Percentiles rank a stretch among this genome's conserved stretches.
Evolutionary conservation across 1,140 invertebrate species (phyloP).

Genomic region (Apis laboriosa): DNA sequence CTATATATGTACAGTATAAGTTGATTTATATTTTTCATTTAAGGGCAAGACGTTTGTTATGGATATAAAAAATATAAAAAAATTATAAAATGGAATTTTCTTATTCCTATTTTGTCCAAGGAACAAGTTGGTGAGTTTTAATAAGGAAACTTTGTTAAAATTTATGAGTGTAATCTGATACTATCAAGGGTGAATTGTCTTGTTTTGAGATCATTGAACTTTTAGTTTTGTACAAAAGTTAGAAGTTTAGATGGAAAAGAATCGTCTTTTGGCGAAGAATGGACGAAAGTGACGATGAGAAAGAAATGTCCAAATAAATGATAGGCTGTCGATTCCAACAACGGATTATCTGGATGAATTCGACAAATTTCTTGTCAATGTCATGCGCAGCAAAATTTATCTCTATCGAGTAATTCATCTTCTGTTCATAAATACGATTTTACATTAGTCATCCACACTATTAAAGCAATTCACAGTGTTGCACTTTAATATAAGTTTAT

Average conservation of each 20-base stretch:
- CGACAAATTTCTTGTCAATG: slow-evolving; percentile 22
- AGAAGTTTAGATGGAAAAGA: not conserved
- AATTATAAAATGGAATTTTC: not conserved
- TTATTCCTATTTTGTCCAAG: not conserved
- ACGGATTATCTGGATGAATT: not conserved
- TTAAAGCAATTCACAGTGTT: not conserved
- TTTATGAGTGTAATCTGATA: slow-evolving; percentile 2
- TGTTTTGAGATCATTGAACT: slow-evolving; percentile 3
- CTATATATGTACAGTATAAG: not conserved
- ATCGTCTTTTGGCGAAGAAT: not conserved
- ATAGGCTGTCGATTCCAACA: slow-evolving; percentile 5
- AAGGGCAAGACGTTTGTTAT: no score
- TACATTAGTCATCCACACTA: not conserved
- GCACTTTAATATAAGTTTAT: not conserved
- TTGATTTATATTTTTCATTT: not conserved
- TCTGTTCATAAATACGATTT: not conserved
- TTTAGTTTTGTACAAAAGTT: not conserved
- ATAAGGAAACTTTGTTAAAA: not conserved
- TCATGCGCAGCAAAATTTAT: not conserved
- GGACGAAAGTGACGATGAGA: not conserved
- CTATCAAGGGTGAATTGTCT: not conserved
- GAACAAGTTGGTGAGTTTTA: not conserved
- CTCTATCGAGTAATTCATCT: slow-evolving; percentile 10
- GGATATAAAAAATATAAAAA: not conserved
- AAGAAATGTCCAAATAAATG: slow-evolving; percentile 27